A percentile compares a stretch with the other conserved stretches of the same genome.
Conservation (phyloP, 2,113 vertebrate genomes). For the Melanerpes aurifrons region DNA sequence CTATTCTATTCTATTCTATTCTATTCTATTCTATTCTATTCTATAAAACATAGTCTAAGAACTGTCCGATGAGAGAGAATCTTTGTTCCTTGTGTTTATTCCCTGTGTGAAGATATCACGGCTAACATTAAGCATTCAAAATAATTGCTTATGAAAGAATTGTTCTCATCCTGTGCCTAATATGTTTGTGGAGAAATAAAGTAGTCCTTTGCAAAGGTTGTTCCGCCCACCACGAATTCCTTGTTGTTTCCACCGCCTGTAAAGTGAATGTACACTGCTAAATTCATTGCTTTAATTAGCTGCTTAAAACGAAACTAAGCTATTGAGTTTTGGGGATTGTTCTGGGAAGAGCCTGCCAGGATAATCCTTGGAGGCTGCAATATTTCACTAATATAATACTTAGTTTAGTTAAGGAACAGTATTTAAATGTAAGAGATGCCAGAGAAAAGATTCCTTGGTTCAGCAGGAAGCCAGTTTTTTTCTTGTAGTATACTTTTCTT, state of each 20-base stretch:
- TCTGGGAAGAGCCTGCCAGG: background rate
- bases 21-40: too few species aligned
- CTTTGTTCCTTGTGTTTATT: background rate
- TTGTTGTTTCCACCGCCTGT: background rate
- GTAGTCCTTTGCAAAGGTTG: background rate
- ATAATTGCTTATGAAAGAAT: background rate
- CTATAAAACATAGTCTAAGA: background rate
- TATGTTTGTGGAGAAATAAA: background rate
- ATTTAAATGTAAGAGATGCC: background rate
- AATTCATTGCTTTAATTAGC: conserved; percentile 43
- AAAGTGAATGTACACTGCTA: background rate
- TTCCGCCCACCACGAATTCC: background rate
- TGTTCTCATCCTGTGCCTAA: background rate
- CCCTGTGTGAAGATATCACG: background rate
- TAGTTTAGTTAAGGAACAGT: conserved; percentile 3
- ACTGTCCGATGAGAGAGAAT: background rate
- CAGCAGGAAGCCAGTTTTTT: background rate
- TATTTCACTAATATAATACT: background rate
- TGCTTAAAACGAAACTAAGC: background rate
- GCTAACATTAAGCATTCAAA: background rate
- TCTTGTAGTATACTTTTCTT: background rate
- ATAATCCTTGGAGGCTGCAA: background rate
- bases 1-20: too few species aligned
- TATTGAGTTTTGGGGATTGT: background rate
- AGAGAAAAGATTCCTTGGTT: background rate